Conservation (phyloP, 2,888 invertebrate species). For the Blera fallax region DNA sequence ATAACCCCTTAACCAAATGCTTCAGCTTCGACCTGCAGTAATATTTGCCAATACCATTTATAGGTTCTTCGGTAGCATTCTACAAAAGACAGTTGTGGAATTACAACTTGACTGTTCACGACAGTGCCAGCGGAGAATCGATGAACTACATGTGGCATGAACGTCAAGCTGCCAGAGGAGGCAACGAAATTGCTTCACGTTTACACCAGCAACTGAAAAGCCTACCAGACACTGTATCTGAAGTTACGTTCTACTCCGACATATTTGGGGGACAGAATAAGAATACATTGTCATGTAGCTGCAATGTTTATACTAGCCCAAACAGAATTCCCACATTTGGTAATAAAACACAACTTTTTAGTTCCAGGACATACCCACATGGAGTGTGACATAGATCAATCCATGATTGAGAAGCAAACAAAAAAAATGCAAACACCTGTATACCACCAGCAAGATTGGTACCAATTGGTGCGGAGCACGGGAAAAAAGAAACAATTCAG, state of each 20-base stretch:
- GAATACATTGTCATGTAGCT: neutral
- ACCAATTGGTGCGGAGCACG: neutral
- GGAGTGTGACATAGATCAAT: conserved; percentile 10
- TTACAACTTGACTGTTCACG: conserved; percentile 69
- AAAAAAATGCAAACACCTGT: neutral
- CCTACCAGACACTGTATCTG: no score
- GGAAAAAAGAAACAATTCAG: neutral
- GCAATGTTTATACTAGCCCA: neutral
- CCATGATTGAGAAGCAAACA: conserved; percentile 6
- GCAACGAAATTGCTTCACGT: conserved; percentile 67
- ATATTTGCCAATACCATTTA: no score
- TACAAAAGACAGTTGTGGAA: conserved; percentile 65
- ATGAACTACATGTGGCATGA: conserved; percentile 69
- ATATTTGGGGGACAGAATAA: no score
- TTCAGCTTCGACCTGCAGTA: neutral
- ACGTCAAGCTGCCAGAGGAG: conserved; percentile 65
- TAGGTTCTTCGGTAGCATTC: neutral
- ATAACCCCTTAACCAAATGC: neutral
- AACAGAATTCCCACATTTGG: neutral
- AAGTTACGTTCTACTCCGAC: no score
- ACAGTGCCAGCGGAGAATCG: conserved; percentile 58
- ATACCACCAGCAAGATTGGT: conserved; percentile 3
- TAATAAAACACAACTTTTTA: neutral
- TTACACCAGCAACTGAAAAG: conserved; percentile 11
- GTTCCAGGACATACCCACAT: neutral